phyloP scores from a whole-genome alignment of 2,113 vertebrate genomes.

The Dendropsophus ebraccatus region DNA sequence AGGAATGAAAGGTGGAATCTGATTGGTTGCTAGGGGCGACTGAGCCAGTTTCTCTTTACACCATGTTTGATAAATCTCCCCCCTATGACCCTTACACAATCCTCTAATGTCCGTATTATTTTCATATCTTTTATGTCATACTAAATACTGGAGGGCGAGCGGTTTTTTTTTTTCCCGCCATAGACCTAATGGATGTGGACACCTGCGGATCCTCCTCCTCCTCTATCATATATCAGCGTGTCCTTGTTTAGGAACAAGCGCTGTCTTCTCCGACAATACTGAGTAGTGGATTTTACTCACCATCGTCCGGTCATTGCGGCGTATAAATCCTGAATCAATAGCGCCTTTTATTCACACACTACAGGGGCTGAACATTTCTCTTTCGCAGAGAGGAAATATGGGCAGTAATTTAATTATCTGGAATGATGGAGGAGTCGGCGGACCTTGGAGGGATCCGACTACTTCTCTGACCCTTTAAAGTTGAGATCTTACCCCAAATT shows the following conservation, averaged over 20 bases:
- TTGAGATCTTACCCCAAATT: constrained; percentile 51
- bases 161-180: neutral
- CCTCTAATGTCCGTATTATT: neutral
- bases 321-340: constrained; percentile 60
- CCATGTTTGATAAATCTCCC: too few species aligned
- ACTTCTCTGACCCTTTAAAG: constrained; percentile 50
- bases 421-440: constrained; percentile 48
- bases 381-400: constrained; percentile 55
- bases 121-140: neutral
- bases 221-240: constrained; percentile 51
- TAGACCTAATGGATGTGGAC: constrained; percentile 32
- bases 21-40: too few species aligned
- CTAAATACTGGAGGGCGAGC: neutral
- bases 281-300: constrained; percentile 52
- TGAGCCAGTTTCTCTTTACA: too few species aligned
- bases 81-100: too few species aligned
- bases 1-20: too few species aligned
- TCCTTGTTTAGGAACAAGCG: constrained; percentile 53
- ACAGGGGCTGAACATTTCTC: constrained; percentile 57
- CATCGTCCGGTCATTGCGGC: constrained; percentile 36
- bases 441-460: constrained; percentile 49
- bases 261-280: constrained; percentile 53
- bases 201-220: neutral
- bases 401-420: constrained; percentile 57
- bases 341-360: constrained; percentile 52